Conservation (phyloP, 1,140 invertebrate genomes). For the Magallana angulata region DNA sequence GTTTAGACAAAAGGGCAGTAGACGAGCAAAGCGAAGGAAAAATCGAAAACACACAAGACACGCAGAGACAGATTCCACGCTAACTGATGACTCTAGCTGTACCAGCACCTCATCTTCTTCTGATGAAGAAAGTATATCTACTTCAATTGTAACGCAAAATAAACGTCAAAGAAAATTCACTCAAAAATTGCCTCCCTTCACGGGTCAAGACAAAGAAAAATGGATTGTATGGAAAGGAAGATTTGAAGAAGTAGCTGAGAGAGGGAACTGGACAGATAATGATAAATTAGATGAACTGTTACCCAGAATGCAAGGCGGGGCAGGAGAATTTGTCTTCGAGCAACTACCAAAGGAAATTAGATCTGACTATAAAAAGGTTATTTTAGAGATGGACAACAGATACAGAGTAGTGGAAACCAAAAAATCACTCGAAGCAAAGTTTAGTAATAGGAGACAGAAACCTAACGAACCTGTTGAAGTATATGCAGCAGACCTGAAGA, state of each 20-base stretch:
- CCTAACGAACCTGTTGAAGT: no score
- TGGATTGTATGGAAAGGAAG: constrained; percentile 1
- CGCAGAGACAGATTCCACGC: neutral
- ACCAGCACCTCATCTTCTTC: neutral
- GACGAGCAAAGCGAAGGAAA: neutral
- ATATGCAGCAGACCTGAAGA: no score
- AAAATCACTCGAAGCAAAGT: no score
- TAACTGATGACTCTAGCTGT: neutral
- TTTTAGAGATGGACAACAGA: no score
- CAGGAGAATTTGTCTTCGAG: no score
- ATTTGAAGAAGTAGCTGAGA: neutral
- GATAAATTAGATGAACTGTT: neutral
- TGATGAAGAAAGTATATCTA: neutral
- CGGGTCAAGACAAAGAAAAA: neutral
- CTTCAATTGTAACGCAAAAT: neutral
- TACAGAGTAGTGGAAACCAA: no score
- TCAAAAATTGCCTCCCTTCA: constrained; percentile 12
- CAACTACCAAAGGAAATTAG: no score
- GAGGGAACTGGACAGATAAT: neutral
- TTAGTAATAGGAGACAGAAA: no score
- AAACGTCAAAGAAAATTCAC: neutral
- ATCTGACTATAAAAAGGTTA: no score
- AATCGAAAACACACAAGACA: neutral
- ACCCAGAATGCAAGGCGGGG: no score
- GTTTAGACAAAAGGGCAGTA: neutral